Evolutionary conservation across 2,888 invertebrate species (phyloP), one percentile per base, ranked within the genome.

Genomic region (Bombylius discolor): DNA sequence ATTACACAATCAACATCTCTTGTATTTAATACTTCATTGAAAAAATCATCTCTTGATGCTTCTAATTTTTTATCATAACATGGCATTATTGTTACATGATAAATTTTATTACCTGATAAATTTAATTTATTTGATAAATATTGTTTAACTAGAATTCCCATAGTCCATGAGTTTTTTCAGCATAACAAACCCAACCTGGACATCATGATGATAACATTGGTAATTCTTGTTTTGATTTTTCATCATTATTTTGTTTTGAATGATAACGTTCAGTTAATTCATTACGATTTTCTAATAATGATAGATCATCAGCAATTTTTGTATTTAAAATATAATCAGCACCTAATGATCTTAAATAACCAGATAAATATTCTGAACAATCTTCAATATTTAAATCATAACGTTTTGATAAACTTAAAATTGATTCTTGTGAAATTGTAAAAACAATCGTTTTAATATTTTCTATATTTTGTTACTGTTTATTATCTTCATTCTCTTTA

Each of bases 51-150:
- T 56, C 99, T 77, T 0, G 96, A 93, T 0, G 99, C 97, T 73
- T 99, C 99, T 55, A 99, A 77, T 73, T 99, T 99, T 77, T 99
- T 98, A 73, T 99, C 99, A 70, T 93, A 99, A 76, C 99, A 99
- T 1, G 99, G 96, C 97, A 98, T 98, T 14, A 99, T 77, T 3
- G 95, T 90, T 1, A 94, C 88, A 73, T 98, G 98, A 76, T 94
- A 98, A 56, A 98, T 68, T 59, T 75, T 70, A 1, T 76, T 77
- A 0, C 81, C 75, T 1, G 71, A 62, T 58, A 80, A 63, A 61
- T 71, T 68, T 60, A 74, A 66, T 34, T 73, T 71, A 55, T 76
- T 66, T 4, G 81, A 78, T 39, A 74, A 56, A 57, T 65, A 64
- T 47, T 73, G 66, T 55, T 74, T 74, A 0, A 73, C 71, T 32